Base-by-base conservation (phyloP, 2,797 vertebrate genomes). In the Syndactyla subalaris region DNA sequence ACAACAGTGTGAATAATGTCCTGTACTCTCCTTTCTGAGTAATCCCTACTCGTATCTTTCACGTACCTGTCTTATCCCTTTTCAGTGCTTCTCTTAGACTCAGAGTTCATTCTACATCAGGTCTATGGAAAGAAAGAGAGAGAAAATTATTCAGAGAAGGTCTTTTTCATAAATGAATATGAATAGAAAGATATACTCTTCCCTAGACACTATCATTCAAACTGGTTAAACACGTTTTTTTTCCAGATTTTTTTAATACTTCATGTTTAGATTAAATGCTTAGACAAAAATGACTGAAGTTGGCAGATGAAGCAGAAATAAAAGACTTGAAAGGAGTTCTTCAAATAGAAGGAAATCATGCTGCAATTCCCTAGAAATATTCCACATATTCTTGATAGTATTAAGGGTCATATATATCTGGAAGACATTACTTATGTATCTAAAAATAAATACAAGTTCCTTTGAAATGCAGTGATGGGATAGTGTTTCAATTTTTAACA, bases 221-320 rank as follows among this genome's bases (percentile, higher is more conserved):
- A 59, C 26, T 88, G 49, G 51, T 88, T 84, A 72, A 96, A 75
- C 55, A 52, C 34, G 17, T 51, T 92, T 85, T 85, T 91, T 84
- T n/a, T 9, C 12, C 46, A 26, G 12, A 26, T 86, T 62, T 84
- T 82, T 39, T 52, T 55, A 92, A 70, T 93, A 78, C 13, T 72
- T 85, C 34, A 61, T 83, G 66, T 90, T 86, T 86, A 20, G 45
- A 74, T 88, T 88, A 81, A 93, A 84, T 73, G 14, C 62, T 90
- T 66, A 91, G 71, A 85, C 43, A 83, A 79, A 95, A 94, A 85
- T 88, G 55, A 55, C 77, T 88, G 58, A 94, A 88, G 61, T 32
- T 93, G 88, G 43, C 68, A 74, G 65, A 74, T 2, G 23, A 74
- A 78, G 49, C 57, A 88, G 79, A 91, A 95, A 75, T 89, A 85